Evolutionary conservation across 2,113 vertebrate genomes (phyloP), one percentile per base, ranked within the genome.

Genomic region (Chaetorhynchus papuensis): DNA sequence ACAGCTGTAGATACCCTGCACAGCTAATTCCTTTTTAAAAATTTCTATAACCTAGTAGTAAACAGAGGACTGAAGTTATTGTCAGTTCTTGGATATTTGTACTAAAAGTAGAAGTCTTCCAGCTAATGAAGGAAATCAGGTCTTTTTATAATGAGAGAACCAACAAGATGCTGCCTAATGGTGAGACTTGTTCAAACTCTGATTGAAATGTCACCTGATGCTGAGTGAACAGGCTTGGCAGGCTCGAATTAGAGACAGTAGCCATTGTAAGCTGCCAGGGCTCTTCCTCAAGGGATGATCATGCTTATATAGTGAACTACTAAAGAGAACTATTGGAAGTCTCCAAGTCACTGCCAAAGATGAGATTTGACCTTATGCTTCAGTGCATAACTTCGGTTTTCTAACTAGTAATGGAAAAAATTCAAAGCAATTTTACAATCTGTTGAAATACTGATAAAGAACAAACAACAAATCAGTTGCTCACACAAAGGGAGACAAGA

Each of bases 121-220:
- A 56, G 50, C n/a, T 96, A 95, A 71, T 69, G 70, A 89, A 83
- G 52, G 52, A 91, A 95, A 91, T 79, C 59, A 89, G 60, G 65
- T 78, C 18, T 56, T 79, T 23, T 21, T 89, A 7, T 81, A 81
- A 89, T 57, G 53, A 89, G 39, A 63, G 83, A 90, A 70, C 10
- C 41, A 74, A 54, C 23, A 90, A 75, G 59, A 70, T 83, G 23
- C 15, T 84, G 50, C 80, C 66, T 89, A 89, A 81, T 42, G 13
- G 45, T 39, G 74, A 81, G 12, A 65, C 19, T 89, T 95, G 44
- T 69, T 96, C 90, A 95, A 89, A 66, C 22, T 76, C 42, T 68
- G 22, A 50, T 27, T 71, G 85, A 93, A 96, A 80, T 4, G 5
- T 82, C 1, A 1, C 63, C 87, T 94, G 80, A 74, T 95, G 70